Conservation (phyloP, 2,797 vertebrate species). For the Arctocebus calabarensis region DNA sequence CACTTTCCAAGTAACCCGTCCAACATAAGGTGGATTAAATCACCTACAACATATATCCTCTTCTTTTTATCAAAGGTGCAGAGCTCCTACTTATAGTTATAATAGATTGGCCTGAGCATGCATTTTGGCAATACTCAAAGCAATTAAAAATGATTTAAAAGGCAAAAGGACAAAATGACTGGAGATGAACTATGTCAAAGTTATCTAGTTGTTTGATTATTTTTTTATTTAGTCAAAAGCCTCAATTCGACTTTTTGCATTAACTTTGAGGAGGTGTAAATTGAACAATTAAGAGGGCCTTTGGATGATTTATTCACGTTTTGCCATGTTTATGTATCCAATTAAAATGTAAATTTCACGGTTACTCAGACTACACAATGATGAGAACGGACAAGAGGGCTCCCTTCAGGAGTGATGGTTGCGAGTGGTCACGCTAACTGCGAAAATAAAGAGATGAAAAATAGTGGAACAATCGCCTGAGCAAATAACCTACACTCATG, state of each 20-base stretch:
- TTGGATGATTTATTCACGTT: conserved; percentile 75
- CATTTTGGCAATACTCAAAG: conserved; percentile 64
- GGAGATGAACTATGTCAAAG: conserved; percentile 66
- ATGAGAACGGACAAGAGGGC: conserved; percentile 57
- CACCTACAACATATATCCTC: not conserved
- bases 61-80: conserved; percentile 27
- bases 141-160: conserved; percentile 80
- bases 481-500: conserved; percentile 87
- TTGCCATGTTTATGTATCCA: conserved; percentile 61
- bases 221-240: conserved; percentile 70
- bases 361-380: conserved; percentile 63
- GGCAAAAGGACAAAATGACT: conserved; percentile 70
- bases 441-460: conserved; percentile 84
- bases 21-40: not conserved
- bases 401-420: conserved; percentile 65
- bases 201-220: conserved; percentile 54
- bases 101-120: conserved; percentile 58
- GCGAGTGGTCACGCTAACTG: conserved; percentile 76
- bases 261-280: conserved; percentile 69
- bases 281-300: conserved; percentile 52
- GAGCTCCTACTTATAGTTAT: conserved; percentile 21
- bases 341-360: conserved; percentile 70
- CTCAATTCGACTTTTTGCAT: conserved; percentile 64
- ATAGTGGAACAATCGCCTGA: conserved; percentile 84
- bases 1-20: not conserved